Conservation (phyloP, 2,888 invertebrate species). For the Magallana nippona region DNA sequence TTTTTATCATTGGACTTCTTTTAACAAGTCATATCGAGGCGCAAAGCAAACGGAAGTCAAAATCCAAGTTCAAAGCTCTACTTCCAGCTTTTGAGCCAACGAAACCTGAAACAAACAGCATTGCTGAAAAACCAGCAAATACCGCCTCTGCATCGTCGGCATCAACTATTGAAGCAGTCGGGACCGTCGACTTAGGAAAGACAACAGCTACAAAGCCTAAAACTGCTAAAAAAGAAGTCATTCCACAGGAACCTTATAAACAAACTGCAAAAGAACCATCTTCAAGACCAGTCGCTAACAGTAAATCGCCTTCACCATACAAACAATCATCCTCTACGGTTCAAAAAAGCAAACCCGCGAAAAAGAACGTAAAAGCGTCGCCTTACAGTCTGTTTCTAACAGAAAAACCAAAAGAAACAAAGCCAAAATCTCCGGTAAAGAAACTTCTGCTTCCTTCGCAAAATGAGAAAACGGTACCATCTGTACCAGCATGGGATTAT, state of each 20-base stretch:
- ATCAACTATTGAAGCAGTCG: neutral
- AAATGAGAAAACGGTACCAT: neutral
- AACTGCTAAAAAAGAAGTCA: neutral
- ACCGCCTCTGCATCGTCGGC: neutral
- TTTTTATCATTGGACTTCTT: neutral
- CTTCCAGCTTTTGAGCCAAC: neutral
- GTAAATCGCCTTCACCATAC: neutral
- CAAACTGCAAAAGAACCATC: neutral
- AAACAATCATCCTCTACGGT: neutral
- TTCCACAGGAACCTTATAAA: neutral
- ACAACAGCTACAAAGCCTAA: neutral
- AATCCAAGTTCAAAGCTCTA: slow-evolving; percentile 1
- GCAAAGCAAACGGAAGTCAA: slow-evolving; percentile 1
- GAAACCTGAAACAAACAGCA: neutral
- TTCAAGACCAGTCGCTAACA: too few species aligned
- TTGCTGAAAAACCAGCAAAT: neutral
- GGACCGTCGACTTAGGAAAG: neutral
- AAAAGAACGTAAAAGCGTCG: neutral
- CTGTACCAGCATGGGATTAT: neutral
- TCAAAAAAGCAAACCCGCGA: neutral
- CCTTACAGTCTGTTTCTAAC: neutral
- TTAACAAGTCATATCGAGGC: neutral
- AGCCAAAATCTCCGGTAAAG: neutral
- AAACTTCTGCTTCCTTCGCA: neutral
- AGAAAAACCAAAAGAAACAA: neutral